These are phyloP conservation scores for Pteromalus puparum DNA, from an alignment of 1,140 invertebrate genomes.

Conservation along the genomic window DNA sequence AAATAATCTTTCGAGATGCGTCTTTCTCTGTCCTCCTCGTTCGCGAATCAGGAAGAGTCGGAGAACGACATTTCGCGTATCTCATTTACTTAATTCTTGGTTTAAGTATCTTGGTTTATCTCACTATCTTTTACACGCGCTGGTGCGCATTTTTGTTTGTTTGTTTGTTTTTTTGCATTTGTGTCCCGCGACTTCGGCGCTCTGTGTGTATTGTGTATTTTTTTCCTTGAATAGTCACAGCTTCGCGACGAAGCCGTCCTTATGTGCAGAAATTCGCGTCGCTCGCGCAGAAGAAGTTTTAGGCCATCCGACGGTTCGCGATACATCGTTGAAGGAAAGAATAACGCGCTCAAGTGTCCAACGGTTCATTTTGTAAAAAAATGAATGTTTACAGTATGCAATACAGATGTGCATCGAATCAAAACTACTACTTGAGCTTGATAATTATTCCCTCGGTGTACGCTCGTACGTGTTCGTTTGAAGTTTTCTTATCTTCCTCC, in stretches of 20 bases:
- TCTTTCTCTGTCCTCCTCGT: constrained; percentile 32
- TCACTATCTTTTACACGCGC: constrained; percentile 21
- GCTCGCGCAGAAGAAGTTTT: constrained; percentile 36
- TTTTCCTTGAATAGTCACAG: neutral
- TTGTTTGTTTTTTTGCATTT: neutral
- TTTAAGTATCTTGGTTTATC: constrained; percentile 5
- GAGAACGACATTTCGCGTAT: constrained; percentile 7
- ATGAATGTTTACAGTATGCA: neutral
- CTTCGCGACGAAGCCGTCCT: neutral
- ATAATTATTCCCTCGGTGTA: neutral
- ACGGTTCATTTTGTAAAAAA: neutral
- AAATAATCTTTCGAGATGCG: constrained; percentile 49
- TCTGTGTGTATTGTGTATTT: neutral
- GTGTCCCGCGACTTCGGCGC: neutral
- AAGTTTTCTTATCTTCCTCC: neutral
- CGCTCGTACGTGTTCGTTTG: neutral
- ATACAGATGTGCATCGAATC: neutral
- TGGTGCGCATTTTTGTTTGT: too few relatives aligned
- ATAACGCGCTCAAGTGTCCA: neutral
- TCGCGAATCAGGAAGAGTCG: neutral
- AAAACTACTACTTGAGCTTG: neutral
- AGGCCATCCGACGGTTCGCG: constrained; percentile 28
- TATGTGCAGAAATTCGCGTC: constrained; percentile 1
- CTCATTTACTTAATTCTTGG: neutral
- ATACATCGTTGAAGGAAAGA: neutral